Percentiles rank a stretch among this genome's conserved stretches.
These are phyloP conservation scores for Sparus aurata DNA, from an alignment of 2,797 vertebrate species.

Conservation along the genomic window DNA sequence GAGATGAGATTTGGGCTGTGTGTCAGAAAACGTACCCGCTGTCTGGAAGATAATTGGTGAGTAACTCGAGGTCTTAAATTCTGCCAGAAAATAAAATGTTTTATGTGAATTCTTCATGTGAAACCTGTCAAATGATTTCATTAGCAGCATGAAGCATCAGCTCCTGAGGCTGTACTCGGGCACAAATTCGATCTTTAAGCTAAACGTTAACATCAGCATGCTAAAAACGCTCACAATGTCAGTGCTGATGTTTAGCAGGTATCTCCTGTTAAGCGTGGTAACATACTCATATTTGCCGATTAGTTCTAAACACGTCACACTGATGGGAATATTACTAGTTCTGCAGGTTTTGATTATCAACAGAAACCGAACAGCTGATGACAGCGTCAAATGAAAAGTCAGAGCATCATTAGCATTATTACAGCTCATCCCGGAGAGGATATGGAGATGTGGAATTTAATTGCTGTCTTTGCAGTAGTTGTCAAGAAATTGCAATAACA, in stretches of 20 bases:
- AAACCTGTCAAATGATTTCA: constrained; percentile 4
- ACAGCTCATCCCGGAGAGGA: neutral
- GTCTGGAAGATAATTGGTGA: constrained; percentile 4
- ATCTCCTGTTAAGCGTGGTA: neutral
- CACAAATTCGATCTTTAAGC: neutral
- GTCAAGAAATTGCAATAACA: neutral
- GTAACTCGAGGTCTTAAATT: constrained; percentile 8
- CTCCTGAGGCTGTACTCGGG: neutral
- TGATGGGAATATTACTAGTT: neutral
- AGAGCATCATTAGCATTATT: neutral
- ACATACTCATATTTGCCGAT: neutral
- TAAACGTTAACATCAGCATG: neutral
- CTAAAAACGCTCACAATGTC: neutral
- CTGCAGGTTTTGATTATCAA: neutral
- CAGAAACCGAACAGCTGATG: neutral
- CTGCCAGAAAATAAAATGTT: neutral
- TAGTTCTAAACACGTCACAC: neutral
- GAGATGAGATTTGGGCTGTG: neutral
- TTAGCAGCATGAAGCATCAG: neutral
- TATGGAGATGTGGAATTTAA: too few relatives aligned
- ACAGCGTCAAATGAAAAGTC: neutral
- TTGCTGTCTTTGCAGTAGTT: neutral
- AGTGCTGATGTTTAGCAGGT: neutral
- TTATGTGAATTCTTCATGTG: neutral
- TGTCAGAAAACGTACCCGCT: constrained; percentile 3